A percentile compares a stretch with the other conserved stretches of the same genome.
Conservation (phyloP, 2,797 vertebrate genomes). For the Gallinago solitaria region DNA sequence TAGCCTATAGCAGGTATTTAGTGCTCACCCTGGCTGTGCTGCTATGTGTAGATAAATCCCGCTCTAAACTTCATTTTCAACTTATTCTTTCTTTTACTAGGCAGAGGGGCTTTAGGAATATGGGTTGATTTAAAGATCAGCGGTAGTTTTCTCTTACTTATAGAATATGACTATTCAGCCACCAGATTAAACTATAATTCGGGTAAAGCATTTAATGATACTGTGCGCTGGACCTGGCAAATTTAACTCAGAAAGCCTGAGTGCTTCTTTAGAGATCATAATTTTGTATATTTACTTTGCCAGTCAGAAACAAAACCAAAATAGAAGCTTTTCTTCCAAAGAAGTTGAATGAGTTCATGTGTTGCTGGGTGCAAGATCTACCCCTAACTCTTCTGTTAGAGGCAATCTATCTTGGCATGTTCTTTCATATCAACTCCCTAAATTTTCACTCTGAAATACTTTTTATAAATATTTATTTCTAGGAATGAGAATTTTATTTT, state of each 20-base stretch:
- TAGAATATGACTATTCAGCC: neutral
- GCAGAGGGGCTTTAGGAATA: neutral
- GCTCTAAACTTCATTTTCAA: neutral
- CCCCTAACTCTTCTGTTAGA: neutral
- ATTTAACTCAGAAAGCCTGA: neutral
- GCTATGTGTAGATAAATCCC: neutral
- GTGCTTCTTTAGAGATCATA: neutral
- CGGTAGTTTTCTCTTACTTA: neutral
- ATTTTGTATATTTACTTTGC: neutral
- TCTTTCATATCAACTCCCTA: neutral
- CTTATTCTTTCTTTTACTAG: neutral
- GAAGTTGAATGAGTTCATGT: neutral
- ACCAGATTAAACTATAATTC: neutral
- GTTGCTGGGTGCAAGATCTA: neutral
- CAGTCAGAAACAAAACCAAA: neutral
- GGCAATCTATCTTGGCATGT: neutral
- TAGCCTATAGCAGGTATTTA: neutral
- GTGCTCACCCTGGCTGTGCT: accelerated
- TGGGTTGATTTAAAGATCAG: neutral
- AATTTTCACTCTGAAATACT: neutral
- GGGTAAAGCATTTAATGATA: neutral
- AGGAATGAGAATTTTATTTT: neutral
- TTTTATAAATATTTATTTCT: neutral
- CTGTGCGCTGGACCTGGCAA: neutral
- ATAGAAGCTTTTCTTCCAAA: neutral